phyloP scores from a whole-genome alignment of 2,888 invertebrate genomes.

The Leucoma salicis region DNA sequence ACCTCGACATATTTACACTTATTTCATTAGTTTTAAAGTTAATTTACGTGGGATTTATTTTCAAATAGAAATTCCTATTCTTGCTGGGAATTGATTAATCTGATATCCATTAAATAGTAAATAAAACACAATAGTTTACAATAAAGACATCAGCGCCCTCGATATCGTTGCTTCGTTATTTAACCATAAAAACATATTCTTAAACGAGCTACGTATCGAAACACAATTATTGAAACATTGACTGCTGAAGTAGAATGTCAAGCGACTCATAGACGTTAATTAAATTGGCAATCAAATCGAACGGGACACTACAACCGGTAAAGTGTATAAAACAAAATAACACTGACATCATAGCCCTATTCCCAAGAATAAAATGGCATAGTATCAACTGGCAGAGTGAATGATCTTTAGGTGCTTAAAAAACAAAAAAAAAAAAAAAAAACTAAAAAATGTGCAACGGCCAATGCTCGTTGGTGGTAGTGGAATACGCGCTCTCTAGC shows the following conservation, averaged over 20 bases:
- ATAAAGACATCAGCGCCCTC: too few relatives aligned
- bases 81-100: too few relatives aligned
- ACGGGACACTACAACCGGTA: conserved; percentile 45
- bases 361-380: conserved; percentile 55
- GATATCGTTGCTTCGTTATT: too few relatives aligned
- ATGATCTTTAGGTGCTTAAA: conserved; percentile 57
- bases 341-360: conserved; percentile 68
- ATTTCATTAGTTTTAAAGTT: conserved; percentile 1
- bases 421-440: conserved; percentile 46
- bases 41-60: neutral
- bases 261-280: conserved; percentile 17
- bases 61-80: too few relatives aligned
- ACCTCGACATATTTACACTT: conserved; percentile 19
- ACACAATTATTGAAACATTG: conserved; percentile 12
- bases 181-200: conserved; percentile 13
- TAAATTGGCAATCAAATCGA: conserved; percentile 51
- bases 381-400: conserved; percentile 57
- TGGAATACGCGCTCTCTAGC: conserved; percentile 72
- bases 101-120: too few relatives aligned
- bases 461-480: conserved; percentile 70
- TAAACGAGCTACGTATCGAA: conserved; percentile 14
- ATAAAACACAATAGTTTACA: too few relatives aligned
- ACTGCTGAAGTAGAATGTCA: conserved; percentile 10
- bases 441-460: conserved; percentile 52
- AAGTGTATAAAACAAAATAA: conserved; percentile 36